Evolutionary conservation across 2,113 vertebrate species (phyloP), one percentile per base, ranked within the genome.

Genomic region (Monarcha castaneiventris): DNA sequence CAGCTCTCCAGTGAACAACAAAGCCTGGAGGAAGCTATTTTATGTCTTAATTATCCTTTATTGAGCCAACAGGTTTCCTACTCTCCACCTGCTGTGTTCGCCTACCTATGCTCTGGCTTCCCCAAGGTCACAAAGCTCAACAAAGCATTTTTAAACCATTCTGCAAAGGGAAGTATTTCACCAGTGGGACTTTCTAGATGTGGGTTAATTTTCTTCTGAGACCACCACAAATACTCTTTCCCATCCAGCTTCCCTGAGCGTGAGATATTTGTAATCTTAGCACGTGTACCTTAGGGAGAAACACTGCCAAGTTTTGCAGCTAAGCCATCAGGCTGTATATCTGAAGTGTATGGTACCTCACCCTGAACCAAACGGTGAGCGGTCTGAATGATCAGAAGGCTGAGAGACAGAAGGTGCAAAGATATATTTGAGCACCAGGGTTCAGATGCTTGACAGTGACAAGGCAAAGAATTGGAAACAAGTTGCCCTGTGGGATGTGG

Each of bases 371-470:
- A 89, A 80, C 5, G 8, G 19, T 52, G 54, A 72, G 66, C 32
- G 52, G 16, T 41, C 78, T 90, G 46, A 64, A 59, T 37, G 78
- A 95, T 72, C 41, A 82, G 61, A 52, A 52, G 44, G 27, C 26
- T 77, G 59, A 86, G 83, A 92, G 80, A 81, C 94, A 96, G 95
- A 95, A 92, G 90, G 83, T 94, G 12, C 29, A 64, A 72, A 90
- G 76, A 94, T 80, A 72, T 74, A 90, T 88, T 67, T 75, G 79
- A 39, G 32, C 67, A 72, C 52, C 25, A 61, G 52, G 67, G 32
- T 86, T 86, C 61, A 75, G 41, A 52, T 46, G 32, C 21, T 44
- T 90, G 56, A 84, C 76, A 80, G 59, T 71, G 85, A 74, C 82
- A 91, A 78, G 39, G 55, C 44, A 81, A 93, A 83, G 87, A 63